Conservation (phyloP, 2,797 vertebrate species). For the Chiloscyllium punctatum region DNA sequence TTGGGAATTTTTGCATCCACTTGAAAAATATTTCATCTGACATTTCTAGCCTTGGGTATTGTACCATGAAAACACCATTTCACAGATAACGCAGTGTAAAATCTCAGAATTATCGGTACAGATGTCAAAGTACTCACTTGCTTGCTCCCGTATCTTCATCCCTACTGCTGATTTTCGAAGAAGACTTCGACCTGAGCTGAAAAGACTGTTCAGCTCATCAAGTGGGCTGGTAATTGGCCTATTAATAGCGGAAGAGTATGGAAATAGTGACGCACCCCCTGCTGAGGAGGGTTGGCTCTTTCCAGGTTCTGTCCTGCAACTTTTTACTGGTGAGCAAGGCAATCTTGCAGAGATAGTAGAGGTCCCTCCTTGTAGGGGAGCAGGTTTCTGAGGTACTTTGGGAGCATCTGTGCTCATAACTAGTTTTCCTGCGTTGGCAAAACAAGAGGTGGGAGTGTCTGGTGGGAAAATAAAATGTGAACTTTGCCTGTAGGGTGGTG, state of each 20-base stretch:
- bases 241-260: slow-evolving; percentile 75
- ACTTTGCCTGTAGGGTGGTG: slow-evolving; percentile 70
- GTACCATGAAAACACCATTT: not conserved
- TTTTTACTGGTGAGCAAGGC: slow-evolving; percentile 76
- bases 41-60: not conserved
- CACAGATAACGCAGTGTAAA: not conserved
- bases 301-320: slow-evolving; percentile 67
- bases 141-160: slow-evolving; percentile 80
- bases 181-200: slow-evolving; percentile 82
- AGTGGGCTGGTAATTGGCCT: slow-evolving; percentile 83
- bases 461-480: slow-evolving; percentile 79
- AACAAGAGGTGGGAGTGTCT: slow-evolving; percentile 61
- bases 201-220: slow-evolving; percentile 87
- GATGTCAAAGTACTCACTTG: slow-evolving; percentile 54
- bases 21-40: not conserved
- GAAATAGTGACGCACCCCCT: slow-evolving; percentile 57
- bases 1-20: not conserved
- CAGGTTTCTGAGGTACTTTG: slow-evolving; percentile 57
- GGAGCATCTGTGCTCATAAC: slow-evolving; percentile 60
- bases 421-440: slow-evolving; percentile 58
- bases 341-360: slow-evolving; percentile 61
- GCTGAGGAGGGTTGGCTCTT: slow-evolving; percentile 68
- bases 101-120: not conserved
- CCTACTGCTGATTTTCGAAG: slow-evolving; percentile 81
- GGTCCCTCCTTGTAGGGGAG: slow-evolving; percentile 53